Evolutionary conservation across 2,113 vertebrate genomes (phyloP), one percentile per base, ranked within the genome.

Genomic region (Ictalurus furcatus): DNA sequence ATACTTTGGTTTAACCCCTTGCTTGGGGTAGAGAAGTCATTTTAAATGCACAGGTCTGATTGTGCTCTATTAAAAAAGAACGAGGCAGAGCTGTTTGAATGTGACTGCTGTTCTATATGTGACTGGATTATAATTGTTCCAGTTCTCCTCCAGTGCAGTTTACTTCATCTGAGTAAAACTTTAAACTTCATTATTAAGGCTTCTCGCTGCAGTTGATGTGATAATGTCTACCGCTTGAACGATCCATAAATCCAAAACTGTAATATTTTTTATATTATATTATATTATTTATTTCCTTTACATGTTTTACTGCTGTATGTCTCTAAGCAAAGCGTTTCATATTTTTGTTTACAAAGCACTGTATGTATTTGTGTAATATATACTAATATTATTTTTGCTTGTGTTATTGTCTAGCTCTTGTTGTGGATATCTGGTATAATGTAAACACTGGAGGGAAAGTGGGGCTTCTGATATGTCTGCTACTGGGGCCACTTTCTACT

Each of bases 381-480:
- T 34, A 6, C 16, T 71, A 30, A 69, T 4, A 14, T 71, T 71
- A 14, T 71, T 37, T n/a, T n/a, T 8, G 7, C 3, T 30, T 19
- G 34, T 30, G 17, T 73, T 37, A 19, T 37, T 34, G 12, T 73
- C 13, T 73, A 73, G 69, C 30, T 73, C 0, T 73, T 19, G 0
- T 73, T 73, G 30, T 73, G 69, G 69, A 37, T 17, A 0, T 6
- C 28, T 69, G 67, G 67, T 1, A 69, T 30, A n/a, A 69, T 30
- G 1, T 2, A 14, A 0, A 34, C 1, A 69, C 4, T 69, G 0
- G 5, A 69, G 4, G 9, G 13, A 69, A 69, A 69, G 65, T 30
- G 65, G 0, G 1, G 4, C 1, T 23, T 61, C 19, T 30, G 28
- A 6, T 6, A 6, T 0, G 13, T 14, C 4, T 6, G 9, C 1